Evolutionary conservation across 2,888 invertebrate species (phyloP), one percentile per base, ranked within the genome.

Genomic region (Cantharis flavilabris): DNA sequence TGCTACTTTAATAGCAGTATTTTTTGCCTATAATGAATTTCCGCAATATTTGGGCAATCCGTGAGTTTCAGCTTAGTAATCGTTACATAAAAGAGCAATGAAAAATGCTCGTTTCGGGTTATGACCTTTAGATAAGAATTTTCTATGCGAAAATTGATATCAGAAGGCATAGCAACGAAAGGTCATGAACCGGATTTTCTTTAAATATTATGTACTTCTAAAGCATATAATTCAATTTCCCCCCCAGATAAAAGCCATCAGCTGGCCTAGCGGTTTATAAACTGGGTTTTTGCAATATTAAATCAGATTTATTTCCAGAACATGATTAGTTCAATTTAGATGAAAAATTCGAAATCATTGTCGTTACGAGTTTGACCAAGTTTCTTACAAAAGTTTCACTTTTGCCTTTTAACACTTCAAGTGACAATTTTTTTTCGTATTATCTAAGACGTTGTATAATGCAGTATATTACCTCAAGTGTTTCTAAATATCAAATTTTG

Each of bases 181-280:
- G 72, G 72, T 73, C 72, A 49, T 23, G 72, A 73, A 69, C 72
- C 72, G 69, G 72, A 73, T 73, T 62, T 33, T 62, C 20, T 69
- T 71, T 63, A 16, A 23, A 67, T 67, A 30, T 30, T 67, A 30
- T 30, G 28, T 30, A 26, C 26, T 67, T 23, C 20, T n/a, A 23
- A 20, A 67, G 33, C 9, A 67, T 67, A 23, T 64, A 64, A 18
- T n/a, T 49, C n/a, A 16, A 18, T 49, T 49, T 64, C 30, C 63
- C 16, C 16, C 71, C 18, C 63, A 64, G 16, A 28, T 18, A 23
- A 4, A 9, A 20, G 63, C n/a, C 63, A 71, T 71, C 71, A 64
- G 71, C 71, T 71, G 63, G 62, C 20, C 10, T 49, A 49, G 49
- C 49, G n/a, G 49, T 49, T 49, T n/a, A 49, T n/a, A 49, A 49